phyloP scores from a whole-genome alignment of 2,797 vertebrate genomes.

The Melanotaenia boesemani region DNA sequence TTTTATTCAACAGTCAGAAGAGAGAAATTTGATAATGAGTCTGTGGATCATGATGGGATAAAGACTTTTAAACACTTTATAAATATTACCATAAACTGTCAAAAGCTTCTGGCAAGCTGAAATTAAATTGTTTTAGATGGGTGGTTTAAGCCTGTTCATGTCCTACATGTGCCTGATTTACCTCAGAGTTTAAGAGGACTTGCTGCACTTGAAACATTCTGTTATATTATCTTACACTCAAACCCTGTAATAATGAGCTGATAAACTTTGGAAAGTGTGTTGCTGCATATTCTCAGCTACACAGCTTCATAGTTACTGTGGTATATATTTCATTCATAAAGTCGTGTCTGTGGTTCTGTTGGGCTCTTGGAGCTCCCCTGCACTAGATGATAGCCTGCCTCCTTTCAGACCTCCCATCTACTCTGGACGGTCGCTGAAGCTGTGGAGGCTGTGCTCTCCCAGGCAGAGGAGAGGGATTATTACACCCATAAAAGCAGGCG shows the following conservation, averaged over 20 bases:
- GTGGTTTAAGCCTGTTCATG: conserved; percentile 11
- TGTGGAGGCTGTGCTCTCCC: conserved; percentile 62
- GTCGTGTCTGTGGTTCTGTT: conserved; percentile 58
- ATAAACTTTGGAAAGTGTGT: conserved; percentile 11
- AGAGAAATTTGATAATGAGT: conserved; percentile 16
- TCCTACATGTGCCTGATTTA: conserved; percentile 20
- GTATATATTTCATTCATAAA: too few relatives aligned
- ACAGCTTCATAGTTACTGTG: conserved; percentile 29
- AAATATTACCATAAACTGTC: conserved; percentile 33
- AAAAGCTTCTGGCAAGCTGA: conserved; percentile 13
- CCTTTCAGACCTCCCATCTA: conserved; percentile 76
- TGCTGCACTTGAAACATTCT: conserved; percentile 3
- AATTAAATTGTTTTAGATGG: conserved; percentile 3
- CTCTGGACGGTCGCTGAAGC: conserved; percentile 68
- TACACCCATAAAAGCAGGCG: conserved; percentile 80
- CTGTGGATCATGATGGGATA: conserved; percentile 18
- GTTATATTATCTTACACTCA: conserved; percentile 26
- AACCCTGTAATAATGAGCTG: conserved; percentile 23
- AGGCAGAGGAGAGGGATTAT: conserved; percentile 78
- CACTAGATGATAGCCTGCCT: conserved; percentile 76
- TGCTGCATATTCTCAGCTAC: conserved; percentile 22
- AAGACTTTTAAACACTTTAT: conserved; percentile 15
- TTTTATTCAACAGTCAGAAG: conserved; percentile 35
- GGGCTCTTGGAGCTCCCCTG: conserved; percentile 52
- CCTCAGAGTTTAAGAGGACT: conserved; percentile 36